Percentiles rank a stretch among this genome's conserved stretches.
Conservation (phyloP, 1,140 invertebrate species). For the Neodiprion fabricii region DNA sequence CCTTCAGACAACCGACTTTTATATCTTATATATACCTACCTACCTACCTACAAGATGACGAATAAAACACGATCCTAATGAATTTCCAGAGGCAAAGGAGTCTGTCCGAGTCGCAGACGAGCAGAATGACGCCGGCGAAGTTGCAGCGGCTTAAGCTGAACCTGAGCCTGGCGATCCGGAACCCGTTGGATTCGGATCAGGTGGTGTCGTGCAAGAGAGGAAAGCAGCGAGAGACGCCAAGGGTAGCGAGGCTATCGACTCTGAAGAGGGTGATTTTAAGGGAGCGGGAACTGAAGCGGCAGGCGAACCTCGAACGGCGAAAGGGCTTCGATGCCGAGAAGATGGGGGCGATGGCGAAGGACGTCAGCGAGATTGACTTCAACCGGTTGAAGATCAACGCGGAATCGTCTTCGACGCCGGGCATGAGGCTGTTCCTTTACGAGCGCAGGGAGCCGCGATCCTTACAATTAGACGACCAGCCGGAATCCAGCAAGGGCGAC, state of each 20-base stretch:
- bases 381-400: slow-evolving; percentile 34
- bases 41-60: too few species aligned
- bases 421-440: slow-evolving; percentile 31
- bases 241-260: slow-evolving; percentile 27
- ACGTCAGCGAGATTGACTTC: slow-evolving; percentile 30
- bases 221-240: slow-evolving; percentile 9
- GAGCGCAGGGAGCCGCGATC: slow-evolving; percentile 20
- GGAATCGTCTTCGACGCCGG: slow-evolving; percentile 30
- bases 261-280: slow-evolving; percentile 26
- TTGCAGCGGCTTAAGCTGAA: background rate
- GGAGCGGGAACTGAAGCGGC: slow-evolving; percentile 18
- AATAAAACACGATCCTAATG: background rate
- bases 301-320: background rate
- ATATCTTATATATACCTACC: too few species aligned
- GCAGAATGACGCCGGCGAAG: background rate
- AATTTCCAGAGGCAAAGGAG: background rate
- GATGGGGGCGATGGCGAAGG: slow-evolving; percentile 16
- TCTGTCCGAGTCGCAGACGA: background rate
- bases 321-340: slow-evolving; percentile 11
- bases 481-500: background rate
- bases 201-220: background rate
- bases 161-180: background rate
- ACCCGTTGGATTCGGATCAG: background rate
- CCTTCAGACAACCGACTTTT: too few species aligned
- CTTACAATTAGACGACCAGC: slow-evolving; percentile 13